Base-by-base conservation (phyloP, 23 tunicate genomes). In the Phallusia fumigata region DNA sequence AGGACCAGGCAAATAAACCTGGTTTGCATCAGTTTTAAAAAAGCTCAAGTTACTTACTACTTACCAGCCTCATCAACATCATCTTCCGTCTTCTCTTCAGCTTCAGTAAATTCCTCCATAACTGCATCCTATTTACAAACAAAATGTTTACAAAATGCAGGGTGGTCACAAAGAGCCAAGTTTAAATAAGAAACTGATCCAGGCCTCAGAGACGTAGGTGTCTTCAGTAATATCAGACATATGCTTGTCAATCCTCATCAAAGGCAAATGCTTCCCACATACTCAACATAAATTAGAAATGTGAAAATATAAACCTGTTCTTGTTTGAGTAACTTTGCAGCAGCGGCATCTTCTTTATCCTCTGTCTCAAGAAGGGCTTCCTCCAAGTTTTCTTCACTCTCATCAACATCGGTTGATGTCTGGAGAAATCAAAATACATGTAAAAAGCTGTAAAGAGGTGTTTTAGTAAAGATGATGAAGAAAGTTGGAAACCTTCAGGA, bases 301-400 rank as follows among this genome's bases (percentile, higher is more conserved):
- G 32, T 15, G 13, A 69, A n/a, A 15, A 15, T 69, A 24, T 82
- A 18, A 8, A 91, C 97, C 92, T 92, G 97, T 72, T 92, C 97
- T 76, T 88, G 47, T 65, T 84, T 84, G 64, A 88, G 86, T 65
- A 81, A 58, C 47, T 90, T 80, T 19, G 97, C 97, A 32, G 97
- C 97, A 45, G 53, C 97, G 6, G 81, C 92, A 84, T 92, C 97
- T 77, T 92, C 97, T 44, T 88, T 81, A 16, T 92, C 98, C 85
- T 88, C 93, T 19, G 87, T 89, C 53, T 93, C 85, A 65, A 91
- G 82, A 32, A 93, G 74, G n/a, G 85, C 98, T 36, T 86, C 85
- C 64, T 91, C 96, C 82, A 90, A 73, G 22, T 79, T 83, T 5
- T 73, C 44, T 53, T 79, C 85, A 34, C 87, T 82, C 19, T 75